Conservation (phyloP, 2,113 vertebrate genomes). For the Sylvilagus bachmani region DNA sequence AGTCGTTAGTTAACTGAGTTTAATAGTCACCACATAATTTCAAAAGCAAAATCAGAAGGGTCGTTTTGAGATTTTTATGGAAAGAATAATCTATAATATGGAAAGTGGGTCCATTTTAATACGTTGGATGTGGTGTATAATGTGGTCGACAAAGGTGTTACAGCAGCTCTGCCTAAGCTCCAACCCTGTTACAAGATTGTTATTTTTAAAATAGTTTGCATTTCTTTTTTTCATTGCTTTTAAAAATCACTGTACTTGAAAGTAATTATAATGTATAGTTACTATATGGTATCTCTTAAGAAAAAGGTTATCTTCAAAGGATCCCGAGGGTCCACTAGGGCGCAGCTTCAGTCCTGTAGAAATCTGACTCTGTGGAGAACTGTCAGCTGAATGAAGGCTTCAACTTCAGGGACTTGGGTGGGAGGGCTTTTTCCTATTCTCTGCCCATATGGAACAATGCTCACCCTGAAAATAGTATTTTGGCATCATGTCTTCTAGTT, state of each 20-base stretch:
- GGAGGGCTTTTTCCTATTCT: neutral
- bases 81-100: neutral
- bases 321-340: neutral
- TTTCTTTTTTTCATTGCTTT: neutral
- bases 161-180: neutral
- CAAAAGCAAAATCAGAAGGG: constrained; percentile 5
- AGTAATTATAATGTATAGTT: constrained; percentile 27
- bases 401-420: neutral
- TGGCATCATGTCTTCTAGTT: constrained; percentile 39
- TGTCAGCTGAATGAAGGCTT: constrained; percentile 33
- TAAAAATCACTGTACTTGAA: neutral
- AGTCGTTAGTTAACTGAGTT: neutral
- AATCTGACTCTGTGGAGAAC: neutral
- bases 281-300: constrained; percentile 13
- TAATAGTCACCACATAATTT: constrained; percentile 19
- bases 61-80: constrained; percentile 15
- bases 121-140: neutral
- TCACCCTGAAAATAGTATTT: constrained; percentile 17
- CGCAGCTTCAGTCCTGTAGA: neutral
- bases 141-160: neutral
- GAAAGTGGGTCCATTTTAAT: neutral
- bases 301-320: constrained; percentile 18
- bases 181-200: neutral
- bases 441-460: constrained; percentile 42
- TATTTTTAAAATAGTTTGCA: neutral